Conservation (phyloP, 2,797 vertebrate species). For the Pseudochromis fuscus region DNA sequence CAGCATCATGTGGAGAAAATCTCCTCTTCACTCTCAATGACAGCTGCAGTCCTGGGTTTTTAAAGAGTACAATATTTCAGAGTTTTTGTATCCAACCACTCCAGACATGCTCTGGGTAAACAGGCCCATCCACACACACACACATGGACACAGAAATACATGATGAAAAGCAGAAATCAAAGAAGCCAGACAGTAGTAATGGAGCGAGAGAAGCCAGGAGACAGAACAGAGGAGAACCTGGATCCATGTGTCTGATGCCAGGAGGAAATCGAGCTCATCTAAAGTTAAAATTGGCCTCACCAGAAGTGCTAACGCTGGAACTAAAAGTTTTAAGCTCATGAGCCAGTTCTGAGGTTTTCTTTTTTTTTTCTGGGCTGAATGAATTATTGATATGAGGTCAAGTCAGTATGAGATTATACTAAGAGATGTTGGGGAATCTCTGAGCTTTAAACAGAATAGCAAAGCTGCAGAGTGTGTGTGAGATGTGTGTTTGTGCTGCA, state of each 20-base stretch:
- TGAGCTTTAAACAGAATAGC: slow-evolving; percentile 67
- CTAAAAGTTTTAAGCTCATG: slow-evolving; percentile 59
- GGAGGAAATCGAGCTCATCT: slow-evolving; percentile 36
- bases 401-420: slow-evolving; percentile 67
- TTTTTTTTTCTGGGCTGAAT: slow-evolving; percentile 53
- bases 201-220: neutral
- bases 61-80: neutral
- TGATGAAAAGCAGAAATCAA: neutral
- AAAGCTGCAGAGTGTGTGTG: slow-evolving; percentile 28
- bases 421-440: slow-evolving; percentile 57
- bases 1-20: neutral
- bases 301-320: slow-evolving; percentile 64
- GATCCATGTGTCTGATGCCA: slow-evolving; percentile 7
- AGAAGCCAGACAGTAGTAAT: neutral
- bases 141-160: neutral
- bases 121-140: neutral
- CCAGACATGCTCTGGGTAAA: slow-evolving; percentile 1
- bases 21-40: neutral
- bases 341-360: slow-evolving; percentile 28
- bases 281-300: slow-evolving; percentile 37
- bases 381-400: slow-evolving; percentile 77
- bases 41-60: neutral
- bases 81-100: neutral
- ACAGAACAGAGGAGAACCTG: neutral
- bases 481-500: slow-evolving; percentile 30